phyloP scores from a whole-genome alignment of 2,113 vertebrate genomes.

The Lophochroa leadbeateri region DNA sequence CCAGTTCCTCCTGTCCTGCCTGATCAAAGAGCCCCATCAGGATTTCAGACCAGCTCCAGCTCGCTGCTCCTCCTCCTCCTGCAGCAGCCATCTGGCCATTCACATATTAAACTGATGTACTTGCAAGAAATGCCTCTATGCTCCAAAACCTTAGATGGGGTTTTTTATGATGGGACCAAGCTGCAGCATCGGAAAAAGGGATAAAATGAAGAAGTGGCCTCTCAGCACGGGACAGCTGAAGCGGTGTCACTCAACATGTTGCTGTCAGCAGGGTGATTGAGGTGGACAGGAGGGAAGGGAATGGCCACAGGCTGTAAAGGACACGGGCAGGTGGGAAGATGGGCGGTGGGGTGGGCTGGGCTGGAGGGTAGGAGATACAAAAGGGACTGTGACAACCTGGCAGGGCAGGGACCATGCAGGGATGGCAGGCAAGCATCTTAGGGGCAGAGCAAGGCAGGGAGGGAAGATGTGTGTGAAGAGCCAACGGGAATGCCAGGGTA shows the following conservation, averaged over 20 bases:
- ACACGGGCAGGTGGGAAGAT: slow-evolving; percentile 92
- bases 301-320: slow-evolving; percentile 87
- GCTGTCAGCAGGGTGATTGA: slow-evolving; percentile 92
- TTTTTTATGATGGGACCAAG: background rate
- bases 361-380: slow-evolving; percentile 77
- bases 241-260: slow-evolving; percentile 86
- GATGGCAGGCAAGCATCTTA: background rate
- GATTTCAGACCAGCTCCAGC: background rate
- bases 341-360: slow-evolving; percentile 47
- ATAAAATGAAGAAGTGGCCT: slow-evolving; percentile 3
- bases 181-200: slow-evolving; percentile 12
- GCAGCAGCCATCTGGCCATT: background rate
- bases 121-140: background rate
- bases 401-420: background rate
- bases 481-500: rapidly evolving
- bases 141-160: background rate
- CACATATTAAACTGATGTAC: background rate
- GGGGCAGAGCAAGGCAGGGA: background rate
- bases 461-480: background rate
- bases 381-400: slow-evolving; percentile 74
- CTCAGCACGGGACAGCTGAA: slow-evolving; percentile 86
- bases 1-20: background rate
- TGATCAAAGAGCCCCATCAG: background rate
- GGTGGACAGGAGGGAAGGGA: slow-evolving; percentile 91
- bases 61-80: background rate